phyloP scores from a whole-genome alignment of 2,888 invertebrate genomes.

The Ptychoptera albimana region DNA sequence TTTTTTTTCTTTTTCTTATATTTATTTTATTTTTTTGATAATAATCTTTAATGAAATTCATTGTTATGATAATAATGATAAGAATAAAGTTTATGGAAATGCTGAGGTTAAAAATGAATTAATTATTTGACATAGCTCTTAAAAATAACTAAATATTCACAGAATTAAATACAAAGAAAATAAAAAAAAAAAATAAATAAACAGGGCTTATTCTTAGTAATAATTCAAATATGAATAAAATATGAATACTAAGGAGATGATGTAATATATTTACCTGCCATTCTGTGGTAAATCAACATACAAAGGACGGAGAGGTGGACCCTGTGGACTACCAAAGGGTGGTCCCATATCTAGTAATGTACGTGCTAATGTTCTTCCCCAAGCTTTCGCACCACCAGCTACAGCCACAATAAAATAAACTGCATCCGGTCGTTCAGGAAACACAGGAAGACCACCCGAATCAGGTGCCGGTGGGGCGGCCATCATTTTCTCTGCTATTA shows the following conservation, averaged over 20 bases:
- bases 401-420: slow-evolving; percentile 19
- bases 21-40: too few species aligned
- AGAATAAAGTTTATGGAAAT: too few species aligned
- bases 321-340: slow-evolving; percentile 16
- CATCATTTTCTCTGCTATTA: not conserved
- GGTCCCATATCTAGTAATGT: slow-evolving; percentile 17
- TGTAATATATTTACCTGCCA: slow-evolving; percentile 14
- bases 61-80: too few species aligned
- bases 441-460: slow-evolving; percentile 12
- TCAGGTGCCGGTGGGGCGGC: not conserved
- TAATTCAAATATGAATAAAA: too few species aligned
- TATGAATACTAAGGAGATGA: not conserved
- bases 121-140: too few species aligned
- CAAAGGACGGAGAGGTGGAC: slow-evolving; percentile 16
- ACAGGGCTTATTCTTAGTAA: not conserved
- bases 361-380: slow-evolving; percentile 16
- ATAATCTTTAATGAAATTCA: too few species aligned
- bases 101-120: too few species aligned
- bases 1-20: too few species aligned
- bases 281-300: slow-evolving; percentile 17
- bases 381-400: slow-evolving; percentile 17
- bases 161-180: not conserved
- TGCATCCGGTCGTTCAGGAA: slow-evolving; percentile 16
- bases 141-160: too few species aligned
- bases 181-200: not conserved